phyloP scores from a whole-genome alignment of 2,888 invertebrate species.

The Coelopa pilipes region DNA sequence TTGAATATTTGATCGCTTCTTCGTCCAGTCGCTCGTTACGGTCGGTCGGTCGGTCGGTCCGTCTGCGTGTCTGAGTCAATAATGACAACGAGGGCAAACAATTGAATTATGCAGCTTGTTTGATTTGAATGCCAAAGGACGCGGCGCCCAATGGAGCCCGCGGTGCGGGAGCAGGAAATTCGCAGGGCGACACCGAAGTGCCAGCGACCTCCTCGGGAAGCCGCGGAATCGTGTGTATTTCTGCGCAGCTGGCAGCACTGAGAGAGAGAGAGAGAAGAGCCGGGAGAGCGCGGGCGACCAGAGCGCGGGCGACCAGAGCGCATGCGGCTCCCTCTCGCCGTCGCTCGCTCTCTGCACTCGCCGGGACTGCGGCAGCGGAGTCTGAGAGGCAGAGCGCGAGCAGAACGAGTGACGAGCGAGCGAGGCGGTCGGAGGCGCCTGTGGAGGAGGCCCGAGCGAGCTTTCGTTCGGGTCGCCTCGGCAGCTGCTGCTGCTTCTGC shows the following conservation, averaged over 20 bases:
- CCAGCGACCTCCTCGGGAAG: background rate
- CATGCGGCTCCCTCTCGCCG: background rate
- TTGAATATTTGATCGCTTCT: constrained; percentile 6
- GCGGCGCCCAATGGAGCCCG: background rate
- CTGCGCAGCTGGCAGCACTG: background rate
- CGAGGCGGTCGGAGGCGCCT: too few relatives aligned
- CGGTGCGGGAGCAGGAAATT: background rate
- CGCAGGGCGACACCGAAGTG: background rate
- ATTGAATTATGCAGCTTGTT: constrained; percentile 23
- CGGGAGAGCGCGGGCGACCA: background rate
- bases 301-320: background rate
- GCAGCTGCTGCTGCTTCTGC: too few relatives aligned
- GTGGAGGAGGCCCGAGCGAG: too few relatives aligned
- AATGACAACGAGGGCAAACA: constrained; percentile 20
- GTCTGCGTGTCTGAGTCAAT: constrained; percentile 13
- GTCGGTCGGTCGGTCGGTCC: too few relatives aligned
- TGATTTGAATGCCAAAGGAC: constrained; percentile 14
- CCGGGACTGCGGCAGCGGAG: too few relatives aligned
- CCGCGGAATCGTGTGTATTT: constrained; percentile 7
- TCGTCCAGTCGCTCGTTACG: background rate
- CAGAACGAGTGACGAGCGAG: too few relatives aligned
- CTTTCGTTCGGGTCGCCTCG: background rate
- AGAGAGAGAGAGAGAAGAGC: background rate
- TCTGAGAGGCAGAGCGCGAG: too few relatives aligned
- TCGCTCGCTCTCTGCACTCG: background rate